These are phyloP conservation scores for Uloborus diversus DNA, from an alignment of 1,140 invertebrate species.

Conservation along the genomic window DNA sequence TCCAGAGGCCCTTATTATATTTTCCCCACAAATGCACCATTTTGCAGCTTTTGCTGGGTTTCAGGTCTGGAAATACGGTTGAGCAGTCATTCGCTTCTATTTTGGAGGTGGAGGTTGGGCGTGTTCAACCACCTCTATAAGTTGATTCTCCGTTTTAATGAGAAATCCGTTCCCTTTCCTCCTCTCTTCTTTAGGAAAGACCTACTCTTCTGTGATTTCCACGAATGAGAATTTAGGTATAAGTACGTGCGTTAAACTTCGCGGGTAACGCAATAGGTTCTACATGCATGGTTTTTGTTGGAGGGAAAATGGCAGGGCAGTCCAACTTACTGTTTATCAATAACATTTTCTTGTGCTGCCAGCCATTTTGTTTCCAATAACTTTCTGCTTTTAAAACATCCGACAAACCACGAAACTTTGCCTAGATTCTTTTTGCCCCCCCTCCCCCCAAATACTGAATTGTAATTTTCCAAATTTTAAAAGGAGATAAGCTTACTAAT, in stretches of 20 bases:
- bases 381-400: too few relatives aligned
- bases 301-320: too few relatives aligned
- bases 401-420: too few relatives aligned
- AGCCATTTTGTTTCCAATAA: too few relatives aligned
- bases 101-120: neutral
- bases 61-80: constrained; percentile 29
- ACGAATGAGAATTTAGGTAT: constrained; percentile 9
- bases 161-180: constrained; percentile 8
- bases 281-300: neutral
- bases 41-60: constrained; percentile 28
- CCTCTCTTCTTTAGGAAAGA: neutral
- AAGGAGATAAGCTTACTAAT: too few relatives aligned
- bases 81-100: constrained; percentile 35
- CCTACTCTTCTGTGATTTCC: neutral
- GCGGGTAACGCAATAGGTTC: constrained; percentile 18
- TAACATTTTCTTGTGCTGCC: too few relatives aligned
- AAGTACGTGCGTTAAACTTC: constrained; percentile 8
- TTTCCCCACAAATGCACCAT: neutral
- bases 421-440: too few relatives aligned
- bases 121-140: neutral
- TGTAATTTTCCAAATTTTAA: too few relatives aligned
- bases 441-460: too few relatives aligned
- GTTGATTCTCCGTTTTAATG: constrained; percentile 23
- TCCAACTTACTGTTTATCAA: too few relatives aligned
- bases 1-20: neutral